phyloP scores from a whole-genome alignment of 2,888 invertebrate species.

The Hemicrepidius hirtus region DNA sequence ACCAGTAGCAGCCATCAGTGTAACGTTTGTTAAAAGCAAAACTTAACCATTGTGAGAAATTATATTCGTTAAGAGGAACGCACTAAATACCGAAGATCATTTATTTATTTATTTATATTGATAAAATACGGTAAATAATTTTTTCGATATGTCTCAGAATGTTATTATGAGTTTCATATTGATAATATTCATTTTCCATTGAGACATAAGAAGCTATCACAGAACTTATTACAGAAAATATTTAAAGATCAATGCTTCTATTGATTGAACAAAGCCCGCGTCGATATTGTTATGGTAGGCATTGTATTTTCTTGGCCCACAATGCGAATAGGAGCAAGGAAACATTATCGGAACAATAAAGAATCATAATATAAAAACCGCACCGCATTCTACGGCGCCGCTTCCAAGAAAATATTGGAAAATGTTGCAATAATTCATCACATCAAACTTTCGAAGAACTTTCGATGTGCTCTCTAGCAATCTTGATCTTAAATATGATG shows the following conservation, averaged over 20 bases:
- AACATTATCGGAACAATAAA: constrained; percentile 35
- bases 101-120: too few species aligned
- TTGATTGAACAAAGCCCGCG: constrained; percentile 14
- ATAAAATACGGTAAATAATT: too few species aligned
- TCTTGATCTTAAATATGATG: constrained; percentile 6
- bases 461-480: constrained; percentile 10
- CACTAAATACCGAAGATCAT: too few species aligned
- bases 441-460: constrained; percentile 16
- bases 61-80: too few species aligned
- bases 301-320: constrained; percentile 25
- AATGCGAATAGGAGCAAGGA: constrained; percentile 22
- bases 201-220: neutral
- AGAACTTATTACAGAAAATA: neutral
- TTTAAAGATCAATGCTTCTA: constrained; percentile 10
- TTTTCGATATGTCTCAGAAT: too few species aligned
- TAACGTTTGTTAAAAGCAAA: too few species aligned
- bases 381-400: constrained; percentile 19
- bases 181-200: neutral
- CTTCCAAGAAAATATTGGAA: constrained; percentile 28
- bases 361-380: constrained; percentile 35
- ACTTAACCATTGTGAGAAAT: too few species aligned
- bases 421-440: constrained; percentile 30
- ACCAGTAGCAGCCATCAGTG: too few species aligned
- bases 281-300: constrained; percentile 26
- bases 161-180: too few species aligned